Percentiles rank a stretch among this genome's conserved stretches.
Conservation (phyloP, 2,113 vertebrate genomes). For the Amazona guildingii region DNA sequence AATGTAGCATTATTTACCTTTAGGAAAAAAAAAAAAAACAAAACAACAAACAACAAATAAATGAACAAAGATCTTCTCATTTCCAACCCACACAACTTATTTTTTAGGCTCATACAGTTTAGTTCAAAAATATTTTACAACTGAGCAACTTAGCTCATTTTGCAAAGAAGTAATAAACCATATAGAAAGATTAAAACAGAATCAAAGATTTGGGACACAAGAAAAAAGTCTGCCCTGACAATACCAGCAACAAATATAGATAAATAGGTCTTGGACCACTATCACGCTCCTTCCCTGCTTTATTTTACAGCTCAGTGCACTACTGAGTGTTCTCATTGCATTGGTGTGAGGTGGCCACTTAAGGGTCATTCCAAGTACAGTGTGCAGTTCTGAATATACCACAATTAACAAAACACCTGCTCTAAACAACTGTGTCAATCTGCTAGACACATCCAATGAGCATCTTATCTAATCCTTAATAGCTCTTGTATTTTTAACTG, state of each 20-base stretch:
- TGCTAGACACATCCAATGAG: neutral
- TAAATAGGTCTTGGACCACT: neutral
- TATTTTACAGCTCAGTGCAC: slow-evolving; percentile 34
- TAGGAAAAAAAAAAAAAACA: neutral
- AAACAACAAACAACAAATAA: neutral
- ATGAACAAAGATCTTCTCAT: neutral
- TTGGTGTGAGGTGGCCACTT: slow-evolving; percentile 13
- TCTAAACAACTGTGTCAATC: slow-evolving; percentile 39
- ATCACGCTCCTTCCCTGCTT: neutral
- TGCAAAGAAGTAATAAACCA: neutral
- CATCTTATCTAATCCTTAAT: neutral
- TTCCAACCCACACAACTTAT: neutral
- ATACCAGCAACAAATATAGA: neutral
- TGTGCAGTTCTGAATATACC: neutral
- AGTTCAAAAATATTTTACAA: neutral
- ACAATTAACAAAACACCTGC: slow-evolving; percentile 57
- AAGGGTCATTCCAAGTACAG: slow-evolving; percentile 23
- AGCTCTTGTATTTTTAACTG: neutral
- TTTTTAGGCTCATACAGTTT: neutral
- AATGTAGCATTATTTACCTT: neutral
- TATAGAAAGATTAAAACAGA: neutral
- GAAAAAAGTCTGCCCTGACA: neutral
- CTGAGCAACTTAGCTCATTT: neutral
- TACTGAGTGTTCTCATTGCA: neutral
- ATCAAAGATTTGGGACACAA: neutral